Conservation (phyloP, 2,888 invertebrate species). For the Cephus spinipes region DNA sequence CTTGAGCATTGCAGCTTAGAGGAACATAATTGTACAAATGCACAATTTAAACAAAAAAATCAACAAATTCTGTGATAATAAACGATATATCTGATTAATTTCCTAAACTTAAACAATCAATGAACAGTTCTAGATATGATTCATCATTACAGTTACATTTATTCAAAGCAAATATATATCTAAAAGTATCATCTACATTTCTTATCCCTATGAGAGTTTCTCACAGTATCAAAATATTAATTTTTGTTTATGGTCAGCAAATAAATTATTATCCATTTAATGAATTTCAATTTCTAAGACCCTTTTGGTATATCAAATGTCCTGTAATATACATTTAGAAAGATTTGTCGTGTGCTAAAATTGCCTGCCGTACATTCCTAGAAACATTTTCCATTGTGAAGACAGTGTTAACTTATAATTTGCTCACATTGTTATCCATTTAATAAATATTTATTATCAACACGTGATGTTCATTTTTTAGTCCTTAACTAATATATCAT, state of each 20-base stretch:
- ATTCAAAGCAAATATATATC: no score
- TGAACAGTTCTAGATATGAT: no score
- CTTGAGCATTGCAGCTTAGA: no score
- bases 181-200: no score
- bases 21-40: not conserved
- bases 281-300: no score
- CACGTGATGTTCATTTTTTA: constrained; percentile 3
- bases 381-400: not conserved
- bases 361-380: constrained; percentile 9
- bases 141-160: no score
- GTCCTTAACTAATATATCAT: not conserved
- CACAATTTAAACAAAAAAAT: constrained; percentile 18
- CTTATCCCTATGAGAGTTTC: no score
- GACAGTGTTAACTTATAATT: not conserved
- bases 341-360: not conserved
- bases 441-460: constrained; percentile 40
- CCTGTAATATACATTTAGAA: not conserved
- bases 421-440: constrained; percentile 26
- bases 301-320: no score
- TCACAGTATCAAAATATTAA: no score
- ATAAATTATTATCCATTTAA: no score
- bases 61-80: constrained; percentile 23
- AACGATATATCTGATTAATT: constrained; percentile 7
- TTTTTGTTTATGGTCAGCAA: no score
- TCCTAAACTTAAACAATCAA: no score